phyloP scores from a whole-genome alignment of 2,888 invertebrate species.

The Papilio protenor region DNA sequence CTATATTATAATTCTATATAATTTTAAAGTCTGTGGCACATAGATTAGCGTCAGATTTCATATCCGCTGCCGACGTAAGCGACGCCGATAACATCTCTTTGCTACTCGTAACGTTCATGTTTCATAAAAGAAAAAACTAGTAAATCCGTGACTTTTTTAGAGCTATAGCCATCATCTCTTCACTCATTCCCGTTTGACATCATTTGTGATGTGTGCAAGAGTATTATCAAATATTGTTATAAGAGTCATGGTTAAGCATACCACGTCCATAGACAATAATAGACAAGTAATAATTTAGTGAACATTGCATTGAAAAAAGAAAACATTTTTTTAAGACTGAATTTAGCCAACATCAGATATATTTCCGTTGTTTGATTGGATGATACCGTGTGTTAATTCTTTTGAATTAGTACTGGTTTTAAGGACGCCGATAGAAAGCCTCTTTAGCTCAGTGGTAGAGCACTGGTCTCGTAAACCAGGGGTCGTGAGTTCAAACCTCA shows the following conservation, averaged over 20 bases:
- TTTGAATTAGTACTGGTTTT: neutral
- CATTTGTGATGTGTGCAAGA: neutral
- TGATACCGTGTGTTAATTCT: neutral
- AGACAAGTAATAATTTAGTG: too few relatives aligned
- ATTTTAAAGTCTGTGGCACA: slow-evolving; percentile 42
- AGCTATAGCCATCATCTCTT: neutral
- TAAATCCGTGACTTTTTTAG: neutral
- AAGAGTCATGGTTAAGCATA: too few relatives aligned
- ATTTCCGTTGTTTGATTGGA: too few relatives aligned
- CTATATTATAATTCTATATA: neutral
- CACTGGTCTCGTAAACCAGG: slow-evolving; percentile 24
- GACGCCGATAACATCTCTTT: slow-evolving; percentile 16
- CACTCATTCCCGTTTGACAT: neutral
- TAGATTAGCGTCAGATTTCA: slow-evolving; percentile 53
- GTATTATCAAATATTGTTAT: too few relatives aligned
- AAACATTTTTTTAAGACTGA: too few relatives aligned
- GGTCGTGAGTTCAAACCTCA: slow-evolving; percentile 23
- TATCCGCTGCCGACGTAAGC: slow-evolving; percentile 47
- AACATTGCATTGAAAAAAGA: too few relatives aligned
- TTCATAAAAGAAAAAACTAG: neutral
- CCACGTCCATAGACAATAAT: too few relatives aligned
- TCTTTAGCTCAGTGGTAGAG: slow-evolving; percentile 25
- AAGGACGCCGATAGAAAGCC: neutral
- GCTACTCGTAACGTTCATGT: neutral
- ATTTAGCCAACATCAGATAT: too few relatives aligned